These are phyloP conservation scores for Bucorvus abyssinicus DNA, from an alignment of 2,797 vertebrate species.

Conservation along the genomic window DNA sequence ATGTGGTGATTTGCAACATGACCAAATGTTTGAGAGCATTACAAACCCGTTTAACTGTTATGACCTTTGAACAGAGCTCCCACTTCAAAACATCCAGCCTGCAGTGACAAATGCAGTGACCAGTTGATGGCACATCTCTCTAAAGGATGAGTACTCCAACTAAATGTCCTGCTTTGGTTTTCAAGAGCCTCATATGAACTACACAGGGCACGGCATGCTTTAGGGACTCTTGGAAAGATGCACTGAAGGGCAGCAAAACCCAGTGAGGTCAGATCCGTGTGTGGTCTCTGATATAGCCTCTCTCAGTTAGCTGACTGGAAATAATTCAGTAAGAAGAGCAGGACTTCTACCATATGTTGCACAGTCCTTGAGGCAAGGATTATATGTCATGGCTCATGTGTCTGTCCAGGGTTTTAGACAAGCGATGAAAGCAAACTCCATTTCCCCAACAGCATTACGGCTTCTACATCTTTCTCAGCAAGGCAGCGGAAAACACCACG, in stretches of 20 bases:
- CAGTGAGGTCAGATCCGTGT: background rate
- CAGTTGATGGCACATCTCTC: background rate
- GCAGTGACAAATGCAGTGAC: background rate
- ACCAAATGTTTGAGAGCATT: background rate
- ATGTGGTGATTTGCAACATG: background rate
- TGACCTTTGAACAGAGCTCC: background rate
- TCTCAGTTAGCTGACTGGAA: background rate
- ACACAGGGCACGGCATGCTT: rapidly evolving
- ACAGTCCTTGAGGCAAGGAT: background rate
- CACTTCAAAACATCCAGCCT: background rate
- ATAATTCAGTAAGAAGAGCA: background rate
- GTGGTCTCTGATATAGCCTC: background rate
- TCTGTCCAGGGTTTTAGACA: background rate
- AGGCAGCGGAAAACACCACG: background rate
- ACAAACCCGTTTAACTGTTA: background rate
- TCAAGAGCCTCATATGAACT: background rate
- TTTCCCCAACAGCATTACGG: background rate
- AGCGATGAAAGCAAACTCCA: background rate
- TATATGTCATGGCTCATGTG: background rate
- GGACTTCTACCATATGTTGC: background rate
- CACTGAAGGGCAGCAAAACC: background rate
- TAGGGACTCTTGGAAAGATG: background rate
- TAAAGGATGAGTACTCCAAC: background rate
- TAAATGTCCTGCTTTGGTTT: background rate
- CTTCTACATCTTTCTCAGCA: background rate